Percentiles rank a stretch among this genome's conserved stretches.
Evolutionary conservation across 1,140 invertebrate species (phyloP).

Genomic region (Trichogramma pretiosum): DNA sequence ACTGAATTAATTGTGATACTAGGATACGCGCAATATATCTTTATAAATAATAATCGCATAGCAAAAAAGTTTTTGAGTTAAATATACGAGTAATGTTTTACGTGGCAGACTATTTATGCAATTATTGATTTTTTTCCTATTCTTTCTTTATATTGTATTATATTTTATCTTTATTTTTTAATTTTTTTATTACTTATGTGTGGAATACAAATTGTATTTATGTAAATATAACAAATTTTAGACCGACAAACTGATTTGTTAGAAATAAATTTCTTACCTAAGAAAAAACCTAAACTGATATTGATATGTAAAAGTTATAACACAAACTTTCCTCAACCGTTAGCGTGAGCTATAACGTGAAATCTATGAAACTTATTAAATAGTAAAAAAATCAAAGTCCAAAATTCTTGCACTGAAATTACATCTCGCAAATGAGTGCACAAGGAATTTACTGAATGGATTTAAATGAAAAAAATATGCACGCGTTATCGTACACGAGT

Average conservation of each 20-base stretch:
- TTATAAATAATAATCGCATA: no score
- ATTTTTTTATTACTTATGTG: conserved; percentile 18
- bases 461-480: conserved; percentile 9
- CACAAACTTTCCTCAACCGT: background rate
- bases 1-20: conserved; percentile 42
- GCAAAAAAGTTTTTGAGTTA: no score
- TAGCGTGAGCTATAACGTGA: conserved; percentile 36
- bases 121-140: conserved; percentile 23
- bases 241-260: conserved; percentile 24
- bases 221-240: conserved; percentile 32
- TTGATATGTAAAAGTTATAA: no score
- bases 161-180: conserved; percentile 25
- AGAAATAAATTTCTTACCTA: conserved; percentile 14
- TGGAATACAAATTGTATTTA: conserved; percentile 27
- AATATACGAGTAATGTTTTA: conserved; percentile 28
- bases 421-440: no score
- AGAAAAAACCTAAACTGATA: no score
- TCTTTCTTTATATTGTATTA: conserved; percentile 11
- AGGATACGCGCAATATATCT: conserved; percentile 39
- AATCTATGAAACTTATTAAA: conserved; percentile 31
- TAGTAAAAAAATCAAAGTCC: no score
- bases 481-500: conserved; percentile 6
- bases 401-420: no score
- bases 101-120: conserved; percentile 26
- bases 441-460: no score